These are phyloP conservation scores for Ctenosaura bakeri DNA, from an alignment of 2,797 vertebrate genomes.

Conservation along the genomic window DNA sequence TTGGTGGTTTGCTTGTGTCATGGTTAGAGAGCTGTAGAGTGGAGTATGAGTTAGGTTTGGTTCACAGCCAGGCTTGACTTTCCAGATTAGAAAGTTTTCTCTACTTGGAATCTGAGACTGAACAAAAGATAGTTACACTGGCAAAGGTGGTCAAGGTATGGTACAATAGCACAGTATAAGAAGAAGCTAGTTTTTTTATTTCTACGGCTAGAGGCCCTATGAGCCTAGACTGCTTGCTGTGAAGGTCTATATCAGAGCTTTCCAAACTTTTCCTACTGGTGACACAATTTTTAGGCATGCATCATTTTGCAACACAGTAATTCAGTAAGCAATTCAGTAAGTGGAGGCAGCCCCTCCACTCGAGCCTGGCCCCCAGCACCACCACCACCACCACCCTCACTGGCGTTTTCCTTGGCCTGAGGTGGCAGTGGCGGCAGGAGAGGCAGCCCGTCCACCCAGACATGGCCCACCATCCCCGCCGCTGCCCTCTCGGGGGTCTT, in stretches of 20 bases:
- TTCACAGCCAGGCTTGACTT: not conserved
- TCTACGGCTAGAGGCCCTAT: not conserved
- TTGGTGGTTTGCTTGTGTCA: not conserved
- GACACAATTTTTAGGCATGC: too few species aligned
- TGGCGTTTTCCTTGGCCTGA: too few species aligned
- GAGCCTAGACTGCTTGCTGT: not conserved
- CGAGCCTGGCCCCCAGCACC: too few species aligned
- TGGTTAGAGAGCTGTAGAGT: not conserved
- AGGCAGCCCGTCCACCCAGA: too few species aligned
- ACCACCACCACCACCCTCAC: too few species aligned
- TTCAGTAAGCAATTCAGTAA: too few species aligned
- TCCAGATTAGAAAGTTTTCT: not conserved
- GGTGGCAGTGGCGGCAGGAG: too few species aligned
- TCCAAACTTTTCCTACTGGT: too few species aligned
- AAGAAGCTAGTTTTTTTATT: not conserved
- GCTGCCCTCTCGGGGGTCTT: too few species aligned
- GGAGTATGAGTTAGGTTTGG: not conserved
- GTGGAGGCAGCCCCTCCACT: too few species aligned
- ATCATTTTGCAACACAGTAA: too few species aligned
- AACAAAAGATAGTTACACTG: slow-evolving; percentile 9
- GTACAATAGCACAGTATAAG: not conserved
- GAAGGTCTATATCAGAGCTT: not conserved
- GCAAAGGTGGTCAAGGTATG: not conserved
- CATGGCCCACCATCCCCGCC: too few species aligned
- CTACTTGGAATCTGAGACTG: not conserved